Evolutionary conservation across 2,888 invertebrate genomes (phyloP), one percentile per base, ranked within the genome.

Genomic region (Xanthorhoe designata): DNA sequence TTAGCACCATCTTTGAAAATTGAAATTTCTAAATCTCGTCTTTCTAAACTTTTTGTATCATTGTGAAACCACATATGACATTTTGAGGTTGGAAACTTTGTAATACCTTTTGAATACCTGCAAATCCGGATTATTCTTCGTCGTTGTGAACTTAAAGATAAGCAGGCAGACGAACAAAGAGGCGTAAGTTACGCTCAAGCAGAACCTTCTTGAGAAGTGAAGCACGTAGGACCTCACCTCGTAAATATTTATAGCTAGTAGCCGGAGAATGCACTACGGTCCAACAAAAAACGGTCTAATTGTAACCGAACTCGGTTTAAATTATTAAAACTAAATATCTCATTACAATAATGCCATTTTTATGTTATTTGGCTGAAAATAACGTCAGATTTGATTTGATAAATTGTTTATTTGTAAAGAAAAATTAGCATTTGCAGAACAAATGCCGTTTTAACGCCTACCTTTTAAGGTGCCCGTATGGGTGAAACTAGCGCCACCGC

Each of bases 201-300:
- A 50, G 52, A 49, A 52, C 42, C 64, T 69, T 58, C 53, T 68
- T 62, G 24, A 61, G 49, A 66, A 75, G 66, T 65, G 68, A 71
- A 68, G 73, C 84, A 85, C 86, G 86, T 83, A 78, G 72, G 61
- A 66, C 73, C 75, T 79, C 78, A 77, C 73, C 79, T 79, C 74
- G 75, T 84, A 80, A 85, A 88, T 88, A 88, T 85, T 84, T 83
- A 88, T 83, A 72, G 71, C 52, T 51, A 53, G 59, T 52, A 64
- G 59, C 55, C 54, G 18, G 35, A 51, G 59, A 18, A 51, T 60
- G 10, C n/a, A 49, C 24, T 61, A 15, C 47, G 50, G 42, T 65
- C 66, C n/a, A 18, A 32, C 45, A 57, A 64, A 66, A 63, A 64
- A 55, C 47, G 42, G 10, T 8, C 18, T 32, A 5, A 61, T 56